A percentile compares a stretch with the other conserved stretches of the same genome.
Conservation (phyloP, 2,113 vertebrate species). For the Xenopus laevis region DNA sequence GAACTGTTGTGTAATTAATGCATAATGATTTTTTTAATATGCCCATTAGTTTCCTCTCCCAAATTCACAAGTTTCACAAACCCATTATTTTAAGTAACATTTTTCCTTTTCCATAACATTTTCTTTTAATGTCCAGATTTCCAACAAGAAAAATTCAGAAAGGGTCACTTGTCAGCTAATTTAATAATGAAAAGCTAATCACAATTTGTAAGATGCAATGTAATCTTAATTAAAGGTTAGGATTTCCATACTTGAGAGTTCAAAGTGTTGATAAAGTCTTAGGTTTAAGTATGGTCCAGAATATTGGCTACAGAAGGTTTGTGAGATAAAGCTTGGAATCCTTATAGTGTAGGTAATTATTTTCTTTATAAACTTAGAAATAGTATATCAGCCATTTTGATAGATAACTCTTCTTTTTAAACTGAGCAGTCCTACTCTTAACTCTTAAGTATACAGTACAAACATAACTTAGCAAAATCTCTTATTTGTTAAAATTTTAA, state of each 20-base stretch:
- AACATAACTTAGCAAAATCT: too few relatives aligned
- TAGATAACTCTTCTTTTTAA: not conserved
- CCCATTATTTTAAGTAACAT: too few relatives aligned
- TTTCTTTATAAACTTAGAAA: conserved; percentile 3
- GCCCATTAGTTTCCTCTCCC: too few relatives aligned
- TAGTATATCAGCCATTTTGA: not conserved
- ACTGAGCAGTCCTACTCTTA: not conserved
- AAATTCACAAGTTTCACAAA: too few relatives aligned
- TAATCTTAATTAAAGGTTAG: conserved; percentile 34
- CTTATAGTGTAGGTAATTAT: conserved; percentile 3
- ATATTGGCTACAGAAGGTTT: conserved; percentile 23
- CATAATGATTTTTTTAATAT: too few relatives aligned
- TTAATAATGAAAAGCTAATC: conserved; percentile 29
- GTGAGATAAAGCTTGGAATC: conserved; percentile 11
- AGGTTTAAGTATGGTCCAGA: not conserved
- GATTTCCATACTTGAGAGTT: conserved; percentile 13
- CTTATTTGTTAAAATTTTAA: too few relatives aligned
- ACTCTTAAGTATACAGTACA: not conserved
- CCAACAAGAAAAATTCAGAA: not conserved
- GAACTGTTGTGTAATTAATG: too few relatives aligned
- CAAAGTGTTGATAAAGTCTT: conserved; percentile 21
- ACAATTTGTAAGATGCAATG: conserved; percentile 10
- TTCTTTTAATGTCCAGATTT: too few relatives aligned
- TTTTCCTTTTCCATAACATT: too few relatives aligned
- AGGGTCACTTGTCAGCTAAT: conserved; percentile 25